Percentiles rank a stretch among this genome's conserved stretches.
phyloP scores from a whole-genome alignment of 2,797 vertebrate genomes.

The Hirundo rustica region DNA sequence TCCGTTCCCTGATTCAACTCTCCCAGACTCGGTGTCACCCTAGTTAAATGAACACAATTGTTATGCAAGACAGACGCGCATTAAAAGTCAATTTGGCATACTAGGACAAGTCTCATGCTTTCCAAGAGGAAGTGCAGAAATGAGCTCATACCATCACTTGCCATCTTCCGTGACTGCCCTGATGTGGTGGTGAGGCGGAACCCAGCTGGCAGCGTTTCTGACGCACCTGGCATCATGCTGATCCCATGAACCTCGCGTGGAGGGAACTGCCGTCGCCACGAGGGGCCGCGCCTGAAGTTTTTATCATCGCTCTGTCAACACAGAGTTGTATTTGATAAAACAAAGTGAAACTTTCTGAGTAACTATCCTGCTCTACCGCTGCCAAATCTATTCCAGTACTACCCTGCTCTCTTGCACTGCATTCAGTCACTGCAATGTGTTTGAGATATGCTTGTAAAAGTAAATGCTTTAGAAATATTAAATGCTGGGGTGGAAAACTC shows the following conservation, averaged over 20 bases:
- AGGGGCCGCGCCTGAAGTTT: conserved; percentile 89
- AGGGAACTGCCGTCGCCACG: conserved; percentile 96
- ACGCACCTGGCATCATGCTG: conserved; percentile 98
- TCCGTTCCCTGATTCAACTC: not conserved
- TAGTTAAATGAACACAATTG: accelerated
- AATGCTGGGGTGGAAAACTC: not conserved
- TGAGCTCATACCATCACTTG: conserved; percentile 84
- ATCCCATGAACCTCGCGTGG: conserved; percentile 94
- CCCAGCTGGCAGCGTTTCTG: conserved; percentile 94
- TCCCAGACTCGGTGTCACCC: not conserved
- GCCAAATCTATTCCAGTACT: not conserved
- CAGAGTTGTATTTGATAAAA: not conserved
- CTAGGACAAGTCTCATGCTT: not conserved
- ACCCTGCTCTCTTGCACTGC: not conserved
- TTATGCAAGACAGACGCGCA: not conserved
- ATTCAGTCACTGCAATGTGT: not conserved
- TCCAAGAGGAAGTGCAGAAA: conserved; percentile 6
- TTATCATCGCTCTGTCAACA: conserved; percentile 85
- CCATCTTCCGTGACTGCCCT: conserved; percentile 90
- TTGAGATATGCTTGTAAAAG: not conserved
- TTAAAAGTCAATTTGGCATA: not conserved
- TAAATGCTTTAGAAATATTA: not conserved
- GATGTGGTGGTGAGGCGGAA: conserved; percentile 94
- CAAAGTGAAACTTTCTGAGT: not conserved
- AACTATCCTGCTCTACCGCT: not conserved